Base-by-base conservation (phyloP, 1,140 invertebrate genomes). In the Halotydeus destructor region DNA sequence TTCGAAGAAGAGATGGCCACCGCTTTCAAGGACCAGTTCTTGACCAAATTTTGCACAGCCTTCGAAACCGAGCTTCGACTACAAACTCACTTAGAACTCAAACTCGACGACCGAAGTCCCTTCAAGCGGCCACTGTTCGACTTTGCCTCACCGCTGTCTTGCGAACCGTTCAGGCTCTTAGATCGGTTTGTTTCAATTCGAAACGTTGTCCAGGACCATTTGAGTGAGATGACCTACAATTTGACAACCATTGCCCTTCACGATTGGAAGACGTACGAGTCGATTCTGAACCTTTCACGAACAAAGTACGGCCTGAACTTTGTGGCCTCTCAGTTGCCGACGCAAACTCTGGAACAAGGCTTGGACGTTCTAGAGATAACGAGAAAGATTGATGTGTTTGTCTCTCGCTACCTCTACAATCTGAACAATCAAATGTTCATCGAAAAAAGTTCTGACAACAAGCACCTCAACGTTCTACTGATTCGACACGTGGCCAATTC, bases 351-450 rank as follows among this genome's bases (percentile, higher is more conserved):
- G 30, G 89, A 97, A 59, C 88, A 91, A 69, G 93, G 93, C 30
- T 62, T 96, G n/a, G 93, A 98, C 66, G 82, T 97, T 3, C 61
- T 99, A 27, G 83, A 94, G 64, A 91, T 98, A 33, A 96, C 96
- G 79, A 66, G 88, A 33, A 94, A 97, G 54, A 88, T 98, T 41
- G 75, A 91, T 52, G 72, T 84, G 3, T 99, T 98, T 65, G 88
- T 96, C 4, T 74, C 80, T 0, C 78, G 78, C 47, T 97, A 88
- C 61, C 61, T 79, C 11, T 99, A 99, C 57, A 97, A 97, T 63
- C 65, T 98, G 35, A 96, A 96, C 57, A 88, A 88, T 54, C 93
- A 98, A 65, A 65, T 66, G 40, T 39, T 47, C 28, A 44, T 51
- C 1, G 40, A 52, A 27, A 37, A 33, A 27, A 37, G 24, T 11